A percentile compares a stretch with the other conserved stretches of the same genome.
phyloP scores from a whole-genome alignment of 2,113 vertebrate genomes.

The Neolamprologus ventralis region DNA sequence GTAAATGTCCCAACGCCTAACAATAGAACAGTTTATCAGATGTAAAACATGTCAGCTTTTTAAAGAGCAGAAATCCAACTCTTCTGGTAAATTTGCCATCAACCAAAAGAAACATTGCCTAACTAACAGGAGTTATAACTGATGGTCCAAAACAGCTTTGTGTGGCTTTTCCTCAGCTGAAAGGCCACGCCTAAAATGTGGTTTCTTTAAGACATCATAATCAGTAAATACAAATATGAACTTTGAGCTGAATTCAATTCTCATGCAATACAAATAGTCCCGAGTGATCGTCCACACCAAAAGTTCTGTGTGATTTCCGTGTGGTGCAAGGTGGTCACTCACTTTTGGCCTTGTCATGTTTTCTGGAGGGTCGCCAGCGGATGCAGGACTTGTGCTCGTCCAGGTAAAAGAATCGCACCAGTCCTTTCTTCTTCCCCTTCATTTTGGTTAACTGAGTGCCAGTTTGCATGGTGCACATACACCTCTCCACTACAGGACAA shows the following conservation, averaged over 20 bases:
- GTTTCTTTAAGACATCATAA: neutral
- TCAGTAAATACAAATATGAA: neutral
- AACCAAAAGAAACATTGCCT: neutral
- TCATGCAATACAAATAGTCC: neutral
- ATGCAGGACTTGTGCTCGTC: conserved; percentile 93
- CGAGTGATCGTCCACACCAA: neutral
- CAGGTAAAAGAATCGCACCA: conserved; percentile 86
- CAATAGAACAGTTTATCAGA: neutral
- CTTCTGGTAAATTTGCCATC: neutral
- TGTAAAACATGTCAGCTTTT: neutral
- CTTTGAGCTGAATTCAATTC: neutral
- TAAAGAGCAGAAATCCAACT: neutral
- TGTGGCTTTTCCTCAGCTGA: neutral
- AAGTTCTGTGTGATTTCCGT: neutral
- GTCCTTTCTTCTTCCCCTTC: conserved; percentile 85
- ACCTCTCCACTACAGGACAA: conserved; percentile 59
- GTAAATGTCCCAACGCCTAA: neutral
- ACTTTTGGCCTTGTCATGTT: conserved; percentile 96
- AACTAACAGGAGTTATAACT: neutral
- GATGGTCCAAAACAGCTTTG: neutral
- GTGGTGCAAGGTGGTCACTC: conserved; percentile 45
- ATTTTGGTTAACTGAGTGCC: conserved; percentile 94
- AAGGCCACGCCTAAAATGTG: neutral
- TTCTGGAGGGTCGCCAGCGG: conserved; percentile 92
- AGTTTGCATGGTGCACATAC: conserved; percentile 84